Conservation (phyloP, 2,888 invertebrate species). For the Gnatocerus cornutus region DNA sequence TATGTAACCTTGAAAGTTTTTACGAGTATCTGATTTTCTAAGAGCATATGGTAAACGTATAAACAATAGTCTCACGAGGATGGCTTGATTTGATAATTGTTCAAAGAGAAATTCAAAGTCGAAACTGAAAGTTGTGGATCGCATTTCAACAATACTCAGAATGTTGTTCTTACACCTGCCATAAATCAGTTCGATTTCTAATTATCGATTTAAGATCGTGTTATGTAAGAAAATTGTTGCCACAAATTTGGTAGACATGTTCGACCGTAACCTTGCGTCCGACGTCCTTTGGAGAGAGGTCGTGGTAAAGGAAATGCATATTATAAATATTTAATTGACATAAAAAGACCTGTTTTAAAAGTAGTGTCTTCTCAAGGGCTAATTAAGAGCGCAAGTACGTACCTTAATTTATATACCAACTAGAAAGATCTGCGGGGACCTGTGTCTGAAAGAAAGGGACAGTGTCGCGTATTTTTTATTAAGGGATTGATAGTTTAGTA, state of each 20-base stretch:
- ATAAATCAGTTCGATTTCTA: constrained; percentile 2
- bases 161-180: constrained; percentile 1
- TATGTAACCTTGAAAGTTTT: constrained; percentile 28
- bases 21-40: constrained; percentile 13
- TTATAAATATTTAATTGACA: constrained; percentile 17
- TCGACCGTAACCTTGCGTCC: constrained; percentile 49
- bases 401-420: constrained; percentile 24
- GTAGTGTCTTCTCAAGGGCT: constrained; percentile 19
- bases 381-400: constrained; percentile 16
- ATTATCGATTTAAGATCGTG: constrained; percentile 1
- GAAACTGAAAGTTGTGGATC: constrained; percentile 23
- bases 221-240: constrained; percentile 14
- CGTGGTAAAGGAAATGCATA: constrained; percentile 36
- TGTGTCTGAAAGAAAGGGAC: constrained; percentile 40
- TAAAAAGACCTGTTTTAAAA: constrained; percentile 21
- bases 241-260: neutral
- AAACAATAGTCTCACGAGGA: constrained; percentile 13
- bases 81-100: constrained; percentile 21
- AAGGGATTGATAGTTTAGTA: constrained; percentile 38
- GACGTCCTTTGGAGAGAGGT: constrained; percentile 23
- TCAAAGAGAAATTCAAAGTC: constrained; percentile 12
- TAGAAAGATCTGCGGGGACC: constrained; percentile 35
- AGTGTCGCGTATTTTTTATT: constrained; percentile 10
- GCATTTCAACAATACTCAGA: constrained; percentile 5
- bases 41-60: constrained; percentile 38